Base-by-base conservation (phyloP, 2,888 invertebrate species). In the Helicoverpa assulta region DNA sequence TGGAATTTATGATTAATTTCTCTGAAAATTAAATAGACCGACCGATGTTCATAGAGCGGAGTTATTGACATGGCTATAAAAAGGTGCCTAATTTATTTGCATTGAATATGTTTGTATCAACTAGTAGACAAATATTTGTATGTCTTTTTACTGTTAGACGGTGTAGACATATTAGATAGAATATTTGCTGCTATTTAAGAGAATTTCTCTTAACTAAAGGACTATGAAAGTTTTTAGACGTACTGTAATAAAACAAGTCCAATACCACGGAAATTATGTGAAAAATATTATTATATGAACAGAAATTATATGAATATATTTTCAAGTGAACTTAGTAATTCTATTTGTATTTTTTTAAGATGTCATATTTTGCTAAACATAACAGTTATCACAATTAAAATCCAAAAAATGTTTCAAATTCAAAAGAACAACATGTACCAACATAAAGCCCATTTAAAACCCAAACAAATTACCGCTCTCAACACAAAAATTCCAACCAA, bases 401-500 rank as follows among this genome's bases (percentile, higher is more conserved):
- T 26, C 26, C 26, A 26, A 26, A 26, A 26, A 4, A 26, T 4
- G 26, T 26, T 4, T 26, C 26, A 26, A 26, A 3, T 26, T 3
- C 3, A 14, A 43, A 43, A 40, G 2, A 40, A 40, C 40, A 40
- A 43, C 43, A 12, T 1, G 14, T 21, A n/a, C n/a, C 40, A 12
- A 40, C 40, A 7, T 5, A 43, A 29, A 56, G 50, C 16, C 55
- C 56, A 10, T 26, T 53, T 53, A 64, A 33, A 70, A 65, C 63
- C 51, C 58, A 73, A 79, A 73, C 18, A 68, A 80, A 73, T 80
- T 71, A 72, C 68, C 14, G 47, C 65, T 74, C 76, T 77, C 58
- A 76, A 74, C 75, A 64, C 29, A 63, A 78, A 78, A 78, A 70
- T 58, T 73, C 29, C 65, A 26, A 64, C 65, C 75, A 84, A 82